These are phyloP conservation scores for Syngnathus floridae DNA, from an alignment of 2,113 vertebrate species.

Conservation along the genomic window DNA sequence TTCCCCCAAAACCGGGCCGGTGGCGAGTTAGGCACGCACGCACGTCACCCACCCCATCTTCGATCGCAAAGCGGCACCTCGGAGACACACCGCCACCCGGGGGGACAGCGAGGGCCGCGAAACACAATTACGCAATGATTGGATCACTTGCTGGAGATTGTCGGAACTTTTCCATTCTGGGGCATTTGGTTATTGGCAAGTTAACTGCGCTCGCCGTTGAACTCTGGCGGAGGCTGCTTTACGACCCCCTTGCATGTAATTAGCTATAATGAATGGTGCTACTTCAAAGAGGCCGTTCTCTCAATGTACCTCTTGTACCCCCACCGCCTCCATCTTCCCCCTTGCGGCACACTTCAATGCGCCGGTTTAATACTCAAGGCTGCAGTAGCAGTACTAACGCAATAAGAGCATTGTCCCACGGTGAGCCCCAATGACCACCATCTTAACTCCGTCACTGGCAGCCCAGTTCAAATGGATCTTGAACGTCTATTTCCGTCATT, in stretches of 20 bases:
- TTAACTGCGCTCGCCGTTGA: conserved; percentile 15
- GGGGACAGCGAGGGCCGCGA: not conserved
- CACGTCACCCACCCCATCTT: conserved; percentile 2
- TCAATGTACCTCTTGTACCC: conserved; percentile 11
- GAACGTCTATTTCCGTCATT: too few relatives aligned
- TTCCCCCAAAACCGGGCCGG: conserved; percentile 33
- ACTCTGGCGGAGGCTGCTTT: conserved; percentile 8
- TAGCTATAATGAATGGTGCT: conserved; percentile 35
- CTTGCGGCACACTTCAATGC: not conserved
- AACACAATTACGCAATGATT: conserved; percentile 18
- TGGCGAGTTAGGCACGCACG: conserved; percentile 36
- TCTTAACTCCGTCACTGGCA: too few relatives aligned
- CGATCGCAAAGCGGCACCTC: conserved; percentile 25
- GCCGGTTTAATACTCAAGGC: not conserved
- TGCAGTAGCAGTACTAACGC: not conserved
- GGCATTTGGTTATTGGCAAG: not conserved
- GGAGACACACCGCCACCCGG: not conserved
- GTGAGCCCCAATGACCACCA: not conserved
- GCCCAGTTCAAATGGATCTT: too few relatives aligned
- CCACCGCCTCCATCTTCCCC: not conserved
- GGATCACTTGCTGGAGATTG: conserved; percentile 8
- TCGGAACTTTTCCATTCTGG: conserved; percentile 10
- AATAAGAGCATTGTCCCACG: not conserved
- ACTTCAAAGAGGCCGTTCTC: conserved; percentile 38
- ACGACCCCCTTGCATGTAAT: conserved; percentile 45